These are phyloP conservation scores for Muntiacus reevesi DNA, from an alignment of 2,113 vertebrate species.

Conservation along the genomic window DNA sequence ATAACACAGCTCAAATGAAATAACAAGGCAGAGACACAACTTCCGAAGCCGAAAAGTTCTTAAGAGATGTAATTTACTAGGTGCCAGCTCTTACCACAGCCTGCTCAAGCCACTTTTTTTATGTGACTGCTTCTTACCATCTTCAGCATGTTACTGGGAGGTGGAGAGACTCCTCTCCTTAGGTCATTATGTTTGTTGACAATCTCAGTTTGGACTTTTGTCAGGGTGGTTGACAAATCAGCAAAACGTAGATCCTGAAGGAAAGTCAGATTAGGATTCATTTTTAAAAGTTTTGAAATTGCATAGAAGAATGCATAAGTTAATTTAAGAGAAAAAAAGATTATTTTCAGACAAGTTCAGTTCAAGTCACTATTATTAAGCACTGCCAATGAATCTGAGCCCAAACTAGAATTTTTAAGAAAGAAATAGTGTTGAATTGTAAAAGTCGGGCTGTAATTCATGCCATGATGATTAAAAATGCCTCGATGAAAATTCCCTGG, in stretches of 20 bases:
- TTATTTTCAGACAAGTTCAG: not conserved
- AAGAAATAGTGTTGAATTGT: not conserved
- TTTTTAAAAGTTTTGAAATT: not conserved
- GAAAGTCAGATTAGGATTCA: not conserved
- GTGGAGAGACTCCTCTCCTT: constrained; percentile 62
- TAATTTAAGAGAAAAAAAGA: not conserved
- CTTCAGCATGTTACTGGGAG: constrained; percentile 77
- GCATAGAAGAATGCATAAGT: not conserved
- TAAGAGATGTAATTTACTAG: not conserved
- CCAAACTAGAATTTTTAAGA: not conserved
- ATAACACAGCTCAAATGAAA: not conserved
- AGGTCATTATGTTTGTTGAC: constrained; percentile 73
- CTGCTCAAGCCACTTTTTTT: not conserved
- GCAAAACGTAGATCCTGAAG: not conserved
- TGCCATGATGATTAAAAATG: not conserved
- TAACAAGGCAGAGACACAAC: not conserved
- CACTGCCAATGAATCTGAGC: not conserved
- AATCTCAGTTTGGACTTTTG: constrained; percentile 45
- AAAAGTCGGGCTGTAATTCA: not conserved
- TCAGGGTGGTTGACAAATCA: not conserved
- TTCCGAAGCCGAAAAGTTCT: not conserved
- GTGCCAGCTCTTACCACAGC: not conserved
- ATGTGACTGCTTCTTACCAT: constrained; percentile 65
- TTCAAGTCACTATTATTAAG: not conserved
- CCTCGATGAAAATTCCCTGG: not conserved